Base-by-base conservation (phyloP, 2,797 vertebrate genomes). In the Thalassophryne amazonica region DNA sequence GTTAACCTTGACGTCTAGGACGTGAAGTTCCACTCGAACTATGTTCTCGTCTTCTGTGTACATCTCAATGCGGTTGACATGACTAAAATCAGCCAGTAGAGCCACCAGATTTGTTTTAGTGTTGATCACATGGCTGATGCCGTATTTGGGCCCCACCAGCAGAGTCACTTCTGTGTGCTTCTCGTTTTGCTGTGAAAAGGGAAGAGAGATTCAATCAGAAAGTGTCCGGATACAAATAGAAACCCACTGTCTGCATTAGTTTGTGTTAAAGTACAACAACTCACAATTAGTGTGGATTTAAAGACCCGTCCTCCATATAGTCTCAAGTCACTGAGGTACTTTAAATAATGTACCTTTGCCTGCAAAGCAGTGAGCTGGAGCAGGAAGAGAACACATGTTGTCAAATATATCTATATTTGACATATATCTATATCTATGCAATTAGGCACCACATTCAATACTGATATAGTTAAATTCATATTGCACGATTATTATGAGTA, bases 101-200 rank as follows among this genome's bases (percentile, higher is more conserved):
- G 96, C 96, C 69, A 99, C 95, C 60, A 99, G 89, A 54, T 96
- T 98, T 48, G 96, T 99, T 89, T 98, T 98, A 79, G 96, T 95
- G 88, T 99, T 99, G 61, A 99, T 98, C 56, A 99, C 96, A 2
- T 99, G 97, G 61, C 97, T 99, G 82, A 99, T 99, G 38, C 97
- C 96, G 0, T 98, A 98, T 22, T 94, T 91, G 0, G 96, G 97
- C n/a, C 97, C 97, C 32, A 98, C 95, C 57, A 99, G 81, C 51
- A 99, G 83, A 22, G 96, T 99, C 63, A 98, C 97, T 69, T 99
- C 97, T 0, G 96, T 97, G 70, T 92, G 93, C 53, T 98, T 98
- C 86, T 98, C 96, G 14, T 94, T 95, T 90, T 99, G 97, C 96
- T 99, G 83, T 60, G n/a, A 60, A 74, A 52, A 77, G 30, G 69